Percentiles rank a stretch among this genome's conserved stretches.
Conservation (phyloP, 1,140 invertebrate genomes). For the Brachionus rotundiformis region DNA sequence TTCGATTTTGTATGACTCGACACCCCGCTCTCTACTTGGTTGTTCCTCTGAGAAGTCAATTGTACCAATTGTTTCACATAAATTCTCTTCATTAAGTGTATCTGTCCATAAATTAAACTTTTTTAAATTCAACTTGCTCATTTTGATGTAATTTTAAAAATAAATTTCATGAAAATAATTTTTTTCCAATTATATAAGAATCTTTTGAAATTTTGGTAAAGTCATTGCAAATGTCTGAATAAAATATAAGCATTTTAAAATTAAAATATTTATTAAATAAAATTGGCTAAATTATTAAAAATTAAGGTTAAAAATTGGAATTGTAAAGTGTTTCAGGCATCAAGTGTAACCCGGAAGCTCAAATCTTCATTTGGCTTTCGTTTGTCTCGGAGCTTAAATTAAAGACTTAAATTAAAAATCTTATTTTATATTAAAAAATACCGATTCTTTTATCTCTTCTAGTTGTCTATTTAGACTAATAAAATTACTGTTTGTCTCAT, state of each 20-base stretch:
- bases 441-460: conserved; percentile 11
- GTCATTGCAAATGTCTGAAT: not conserved
- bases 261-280: not conserved
- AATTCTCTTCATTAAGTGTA: conserved; percentile 30
- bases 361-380: conserved; percentile 21
- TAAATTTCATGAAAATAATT: not conserved
- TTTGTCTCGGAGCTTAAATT: not conserved
- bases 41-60: conserved; percentile 32
- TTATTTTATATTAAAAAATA: too few relatives aligned
- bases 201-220: not conserved
- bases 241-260: not conserved
- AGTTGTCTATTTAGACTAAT: not conserved
- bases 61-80: conserved; percentile 8
- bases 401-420: too few relatives aligned
- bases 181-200: not conserved
- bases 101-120: conserved; percentile 37
- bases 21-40: not conserved
- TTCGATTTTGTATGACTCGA: conserved; percentile 40
- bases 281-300: not conserved
- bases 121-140: conserved; percentile 41
- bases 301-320: not conserved
- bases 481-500: not conserved
- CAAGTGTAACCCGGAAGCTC: not conserved
- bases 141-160: not conserved
- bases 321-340: not conserved